Conservation (phyloP, 1,140 invertebrate species). For the Anoplophora glabripennis region DNA sequence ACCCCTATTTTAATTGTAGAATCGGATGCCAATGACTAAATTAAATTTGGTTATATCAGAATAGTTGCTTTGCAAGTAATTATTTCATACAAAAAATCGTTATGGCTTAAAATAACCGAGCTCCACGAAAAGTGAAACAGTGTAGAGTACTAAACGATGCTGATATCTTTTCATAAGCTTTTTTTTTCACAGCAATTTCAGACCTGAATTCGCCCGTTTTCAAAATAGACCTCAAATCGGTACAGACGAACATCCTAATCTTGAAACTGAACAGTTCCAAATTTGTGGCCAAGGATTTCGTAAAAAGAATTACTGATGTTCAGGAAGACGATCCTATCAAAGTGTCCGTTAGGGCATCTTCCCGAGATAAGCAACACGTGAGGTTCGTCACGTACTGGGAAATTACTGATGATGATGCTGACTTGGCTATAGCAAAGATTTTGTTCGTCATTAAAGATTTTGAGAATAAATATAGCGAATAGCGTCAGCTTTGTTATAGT, state of each 20-base stretch:
- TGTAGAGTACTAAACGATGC: no score
- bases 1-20: no score
- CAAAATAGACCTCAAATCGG: constrained; percentile 58
- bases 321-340: constrained; percentile 55
- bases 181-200: constrained; percentile 57
- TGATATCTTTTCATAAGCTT: neutral
- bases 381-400: constrained; percentile 69
- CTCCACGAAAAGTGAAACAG: no score
- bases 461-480: constrained; percentile 32
- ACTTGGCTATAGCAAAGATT: constrained; percentile 63
- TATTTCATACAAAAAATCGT: no score
- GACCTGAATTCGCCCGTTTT: constrained; percentile 52
- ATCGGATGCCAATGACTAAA: no score
- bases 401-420: constrained; percentile 60
- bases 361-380: constrained; percentile 48
- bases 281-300: constrained; percentile 56
- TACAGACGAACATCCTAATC: constrained; percentile 80
- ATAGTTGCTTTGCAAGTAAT: no score
- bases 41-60: no score
- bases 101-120: no score
- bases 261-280: constrained; percentile 55
- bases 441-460: constrained; percentile 58
- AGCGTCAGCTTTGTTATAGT: no score
- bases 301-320: constrained; percentile 55
- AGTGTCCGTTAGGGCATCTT: constrained; percentile 55